A percentile compares a stretch with the other conserved stretches of the same genome.
These are phyloP conservation scores for Hoplodrina ambigua DNA, from an alignment of 2,888 invertebrate species.

Conservation along the genomic window DNA sequence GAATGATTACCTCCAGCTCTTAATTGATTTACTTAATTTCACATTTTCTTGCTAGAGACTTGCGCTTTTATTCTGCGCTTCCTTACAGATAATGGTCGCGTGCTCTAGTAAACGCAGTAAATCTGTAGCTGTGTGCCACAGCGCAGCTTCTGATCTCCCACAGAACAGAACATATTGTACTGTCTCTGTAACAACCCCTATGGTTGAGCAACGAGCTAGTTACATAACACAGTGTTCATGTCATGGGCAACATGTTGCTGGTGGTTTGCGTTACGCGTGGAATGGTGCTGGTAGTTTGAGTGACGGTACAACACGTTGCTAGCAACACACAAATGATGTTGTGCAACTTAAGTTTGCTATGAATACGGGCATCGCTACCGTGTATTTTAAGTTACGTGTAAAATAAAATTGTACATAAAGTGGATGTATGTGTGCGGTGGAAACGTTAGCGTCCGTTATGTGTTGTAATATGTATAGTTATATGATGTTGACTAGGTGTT, in stretches of 20 bases:
- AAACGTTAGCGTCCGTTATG: slow-evolving; percentile 31
- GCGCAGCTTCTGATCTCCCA: no score
- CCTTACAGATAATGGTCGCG: neutral
- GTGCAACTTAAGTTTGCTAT: neutral
- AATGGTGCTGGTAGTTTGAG: neutral
- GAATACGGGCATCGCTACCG: neutral
- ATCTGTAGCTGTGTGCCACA: no score
- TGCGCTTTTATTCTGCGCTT: no score
- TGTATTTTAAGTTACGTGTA: slow-evolving; percentile 9
- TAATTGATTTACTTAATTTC: neutral
- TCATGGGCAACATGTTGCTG: slow-evolving; percentile 1
- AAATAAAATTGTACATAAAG: slow-evolving; percentile 39
- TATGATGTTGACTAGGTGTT: slow-evolving; percentile 18
- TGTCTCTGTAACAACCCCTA: no score
- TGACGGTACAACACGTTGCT: neutral
- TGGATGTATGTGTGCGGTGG: slow-evolving; percentile 15
- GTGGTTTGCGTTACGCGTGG: neutral
- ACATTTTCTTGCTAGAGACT: neutral
- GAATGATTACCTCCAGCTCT: neutral
- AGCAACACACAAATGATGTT: neutral
- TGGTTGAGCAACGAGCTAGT: no score
- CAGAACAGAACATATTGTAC: no score
- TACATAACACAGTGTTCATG: neutral
- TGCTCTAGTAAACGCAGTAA: neutral
- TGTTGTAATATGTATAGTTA: slow-evolving; percentile 11